Evolutionary conservation across 2,888 invertebrate genomes (phyloP).

Genomic region (Unio pictorum): DNA sequence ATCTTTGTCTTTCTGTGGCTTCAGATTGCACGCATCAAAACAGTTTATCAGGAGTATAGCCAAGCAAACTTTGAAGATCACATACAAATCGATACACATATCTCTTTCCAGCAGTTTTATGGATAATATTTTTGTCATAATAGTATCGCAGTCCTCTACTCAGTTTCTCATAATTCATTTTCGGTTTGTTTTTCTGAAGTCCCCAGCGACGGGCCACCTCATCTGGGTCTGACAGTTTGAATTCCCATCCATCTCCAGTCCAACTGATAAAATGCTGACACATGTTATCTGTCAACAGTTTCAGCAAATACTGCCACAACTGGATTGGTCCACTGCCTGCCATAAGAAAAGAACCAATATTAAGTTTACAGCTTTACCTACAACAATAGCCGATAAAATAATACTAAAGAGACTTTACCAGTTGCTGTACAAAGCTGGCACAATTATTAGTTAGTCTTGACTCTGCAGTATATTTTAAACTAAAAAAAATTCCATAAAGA

Average conservation of each 20-base stretch:
- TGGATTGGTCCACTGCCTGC: slow-evolving; percentile 87
- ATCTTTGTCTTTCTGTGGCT: slow-evolving; percentile 70
- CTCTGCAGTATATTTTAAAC: too few species aligned
- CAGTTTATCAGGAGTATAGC: slow-evolving; percentile 96
- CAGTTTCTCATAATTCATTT: slow-evolving; percentile 98
- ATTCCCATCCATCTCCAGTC: slow-evolving; percentile 99
- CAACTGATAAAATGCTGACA: slow-evolving; percentile 98
- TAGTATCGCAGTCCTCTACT: slow-evolving; percentile 97
- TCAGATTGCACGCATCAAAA: slow-evolving; percentile 78
- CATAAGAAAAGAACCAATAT: background rate
- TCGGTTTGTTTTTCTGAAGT: slow-evolving; percentile 71
- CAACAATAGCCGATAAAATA: too few species aligned
- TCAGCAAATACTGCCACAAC: slow-evolving; percentile 96
- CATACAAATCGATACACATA: slow-evolving; percentile 99
- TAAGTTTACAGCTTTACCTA: too few species aligned
- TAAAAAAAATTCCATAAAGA: too few species aligned
- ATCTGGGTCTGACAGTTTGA: slow-evolving; percentile 97
- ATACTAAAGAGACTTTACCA: too few species aligned
- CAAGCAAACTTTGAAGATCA: slow-evolving; percentile 94
- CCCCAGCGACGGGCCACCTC: slow-evolving; percentile 78
- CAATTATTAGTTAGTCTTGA: too few species aligned
- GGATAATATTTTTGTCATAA: slow-evolving; percentile 99
- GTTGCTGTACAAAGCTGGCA: too few species aligned
- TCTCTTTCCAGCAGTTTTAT: slow-evolving; percentile 98
- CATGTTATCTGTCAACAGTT: slow-evolving; percentile 93